Conservation (phyloP, 2,888 invertebrate genomes). For the Lampropteryx suffumata region DNA sequence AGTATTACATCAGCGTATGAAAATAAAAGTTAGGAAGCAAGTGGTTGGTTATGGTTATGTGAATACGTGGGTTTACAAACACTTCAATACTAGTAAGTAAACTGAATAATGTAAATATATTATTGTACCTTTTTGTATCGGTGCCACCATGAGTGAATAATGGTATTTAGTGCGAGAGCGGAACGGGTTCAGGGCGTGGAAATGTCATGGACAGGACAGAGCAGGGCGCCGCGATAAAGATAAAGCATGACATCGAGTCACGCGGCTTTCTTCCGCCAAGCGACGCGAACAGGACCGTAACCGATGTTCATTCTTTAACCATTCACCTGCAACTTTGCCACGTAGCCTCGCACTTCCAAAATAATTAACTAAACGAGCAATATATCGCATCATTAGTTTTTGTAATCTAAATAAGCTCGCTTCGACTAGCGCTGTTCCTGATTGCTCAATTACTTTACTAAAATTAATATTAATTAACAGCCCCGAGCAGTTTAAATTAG, state of each 20-base stretch:
- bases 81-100: no score
- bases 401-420: not conserved
- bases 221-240: constrained; percentile 53
- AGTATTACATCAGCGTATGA: no score
- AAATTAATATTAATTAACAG: not conserved
- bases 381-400: not conserved
- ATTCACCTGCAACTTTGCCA: not conserved
- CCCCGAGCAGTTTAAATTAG: not conserved
- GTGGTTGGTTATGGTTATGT: no score
- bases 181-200: constrained; percentile 52
- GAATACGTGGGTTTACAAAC: no score
- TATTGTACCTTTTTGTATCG: no score
- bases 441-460: not conserved
- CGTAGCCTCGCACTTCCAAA: not conserved
- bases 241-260: constrained; percentile 40
- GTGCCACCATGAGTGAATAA: constrained; percentile 44
- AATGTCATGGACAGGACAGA: constrained; percentile 65
- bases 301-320: constrained; percentile 2
- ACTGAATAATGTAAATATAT: no score
- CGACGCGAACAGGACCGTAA: not conserved
- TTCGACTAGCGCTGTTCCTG: not conserved
- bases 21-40: no score
- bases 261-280: not conserved
- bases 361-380: not conserved
- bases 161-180: constrained; percentile 43